Evolutionary conservation across 2,888 invertebrate species (phyloP).

Genomic region (Tetramorium bicarinatum): DNA sequence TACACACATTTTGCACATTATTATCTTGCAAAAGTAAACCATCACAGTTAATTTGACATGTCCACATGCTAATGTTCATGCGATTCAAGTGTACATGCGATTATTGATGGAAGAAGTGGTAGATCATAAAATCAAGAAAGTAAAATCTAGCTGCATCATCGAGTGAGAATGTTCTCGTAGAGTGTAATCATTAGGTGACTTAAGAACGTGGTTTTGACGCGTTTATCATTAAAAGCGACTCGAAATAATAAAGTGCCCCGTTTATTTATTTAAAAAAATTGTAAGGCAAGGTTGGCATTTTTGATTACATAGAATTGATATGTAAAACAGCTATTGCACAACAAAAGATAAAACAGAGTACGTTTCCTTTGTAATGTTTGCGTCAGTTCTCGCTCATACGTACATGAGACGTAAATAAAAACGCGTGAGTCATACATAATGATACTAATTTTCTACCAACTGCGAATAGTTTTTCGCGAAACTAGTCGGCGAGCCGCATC

Average conservation of each 20-base stretch:
- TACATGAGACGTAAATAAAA: not conserved
- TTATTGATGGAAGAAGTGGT: conserved; percentile 1
- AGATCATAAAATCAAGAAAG: conserved; percentile 29
- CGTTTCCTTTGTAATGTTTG: not conserved
- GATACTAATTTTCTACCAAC: conserved; percentile 1
- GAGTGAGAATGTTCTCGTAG: conserved; percentile 17
- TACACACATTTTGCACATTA: not conserved
- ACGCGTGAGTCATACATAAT: conserved; percentile 28
- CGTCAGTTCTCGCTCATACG: not conserved
- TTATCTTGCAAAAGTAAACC: not conserved
- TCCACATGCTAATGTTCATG: not conserved
- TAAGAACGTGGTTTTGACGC: conserved; percentile 7
- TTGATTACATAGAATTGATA: conserved; percentile 12
- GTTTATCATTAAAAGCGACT: not conserved
- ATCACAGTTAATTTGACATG: not conserved
- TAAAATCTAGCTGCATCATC: conserved; percentile 29
- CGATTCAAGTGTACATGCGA: not conserved
- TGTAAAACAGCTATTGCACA: not conserved
- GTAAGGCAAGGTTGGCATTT: conserved; percentile 26
- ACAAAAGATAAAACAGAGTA: conserved; percentile 9
- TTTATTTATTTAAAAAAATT: not conserved
- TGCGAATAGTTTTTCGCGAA: not conserved
- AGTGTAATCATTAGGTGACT: conserved; percentile 26
- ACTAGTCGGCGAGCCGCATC: not conserved
- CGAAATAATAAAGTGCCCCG: not conserved